Evolutionary conservation across 2,888 invertebrate genomes (phyloP).

Genomic region (Drosophila paranaensis): DNA sequence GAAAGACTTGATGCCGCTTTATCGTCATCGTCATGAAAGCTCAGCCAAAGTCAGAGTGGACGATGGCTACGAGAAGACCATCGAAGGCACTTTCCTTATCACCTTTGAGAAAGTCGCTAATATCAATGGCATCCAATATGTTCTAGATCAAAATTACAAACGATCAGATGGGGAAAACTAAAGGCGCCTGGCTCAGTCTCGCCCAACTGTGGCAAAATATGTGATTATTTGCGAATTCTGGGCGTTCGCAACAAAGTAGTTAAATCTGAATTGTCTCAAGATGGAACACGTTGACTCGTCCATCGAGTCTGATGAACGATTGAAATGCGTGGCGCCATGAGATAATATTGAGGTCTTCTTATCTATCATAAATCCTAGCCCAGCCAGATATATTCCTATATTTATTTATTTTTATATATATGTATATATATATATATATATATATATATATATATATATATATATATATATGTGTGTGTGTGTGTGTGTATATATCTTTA

Average conservation of each 20-base stretch:
- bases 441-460: no score
- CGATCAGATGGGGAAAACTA: background rate
- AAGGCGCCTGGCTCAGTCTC: conserved; percentile 24
- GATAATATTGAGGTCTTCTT: background rate
- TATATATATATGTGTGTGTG: no score
- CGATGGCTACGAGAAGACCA: conserved; percentile 49
- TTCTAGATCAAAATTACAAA: conserved; percentile 7
- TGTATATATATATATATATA: no score
- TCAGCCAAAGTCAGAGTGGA: conserved; percentile 40
- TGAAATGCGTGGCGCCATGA: conserved; percentile 6
- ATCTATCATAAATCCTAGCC: conserved; percentile 9
- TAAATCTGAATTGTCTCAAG: conserved; percentile 7
- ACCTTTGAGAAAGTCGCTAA: conserved; percentile 56
- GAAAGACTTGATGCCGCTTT: conserved; percentile 18
- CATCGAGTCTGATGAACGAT: conserved; percentile 15
- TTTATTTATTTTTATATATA: no score
- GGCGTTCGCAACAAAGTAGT: background rate
- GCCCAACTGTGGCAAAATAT: conserved; percentile 6
- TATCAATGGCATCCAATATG: conserved; percentile 46
- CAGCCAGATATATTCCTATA: background rate
- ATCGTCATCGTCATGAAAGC: conserved; percentile 22
- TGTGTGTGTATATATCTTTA: background rate
- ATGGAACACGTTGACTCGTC: conserved; percentile 2
- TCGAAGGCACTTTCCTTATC: conserved; percentile 61
- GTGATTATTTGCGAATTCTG: no score